Evolutionary conservation across 2,797 vertebrate species (phyloP).

Genomic region (Myripristis murdjan): DNA sequence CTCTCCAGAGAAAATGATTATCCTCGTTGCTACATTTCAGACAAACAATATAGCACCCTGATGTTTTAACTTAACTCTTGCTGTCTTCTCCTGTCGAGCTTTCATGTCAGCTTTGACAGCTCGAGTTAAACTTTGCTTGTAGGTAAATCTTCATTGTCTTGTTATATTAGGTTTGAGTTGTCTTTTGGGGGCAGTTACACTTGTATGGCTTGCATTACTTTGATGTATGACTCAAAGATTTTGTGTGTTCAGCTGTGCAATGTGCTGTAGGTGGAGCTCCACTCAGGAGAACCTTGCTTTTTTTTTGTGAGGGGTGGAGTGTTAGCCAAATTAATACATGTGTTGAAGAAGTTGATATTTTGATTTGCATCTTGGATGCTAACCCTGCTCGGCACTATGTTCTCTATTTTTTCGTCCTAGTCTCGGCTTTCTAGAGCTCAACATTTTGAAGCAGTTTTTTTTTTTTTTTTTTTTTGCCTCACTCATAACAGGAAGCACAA

Average conservation of each 20-base stretch:
- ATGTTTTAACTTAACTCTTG: slow-evolving; percentile 21
- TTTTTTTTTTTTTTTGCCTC: slow-evolving; percentile 9
- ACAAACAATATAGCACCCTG: slow-evolving; percentile 4
- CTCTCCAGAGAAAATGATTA: slow-evolving; percentile 56
- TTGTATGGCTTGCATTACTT: slow-evolving; percentile 36
- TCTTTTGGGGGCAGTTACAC: slow-evolving; percentile 26
- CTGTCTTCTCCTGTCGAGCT: slow-evolving; percentile 1
- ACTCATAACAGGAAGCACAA: slow-evolving; percentile 70
- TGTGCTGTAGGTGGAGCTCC: slow-evolving; percentile 74
- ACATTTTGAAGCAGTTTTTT: slow-evolving; percentile 52
- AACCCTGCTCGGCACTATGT: slow-evolving; percentile 21
- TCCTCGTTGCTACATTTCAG: slow-evolving; percentile 34
- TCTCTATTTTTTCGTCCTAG: slow-evolving; percentile 30
- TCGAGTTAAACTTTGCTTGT: slow-evolving; percentile 11
- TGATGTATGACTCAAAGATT: slow-evolving; percentile 69
- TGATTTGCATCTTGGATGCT: slow-evolving; percentile 55
- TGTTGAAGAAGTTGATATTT: slow-evolving; percentile 63
- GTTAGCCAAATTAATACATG: slow-evolving; percentile 52
- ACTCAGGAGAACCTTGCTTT: slow-evolving; percentile 56
- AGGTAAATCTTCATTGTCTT: slow-evolving; percentile 17
- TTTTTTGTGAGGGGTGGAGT: slow-evolving; percentile 55
- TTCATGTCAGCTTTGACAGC: slow-evolving; percentile 7
- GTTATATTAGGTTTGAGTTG: slow-evolving; percentile 24
- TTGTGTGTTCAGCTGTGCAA: slow-evolving; percentile 69
- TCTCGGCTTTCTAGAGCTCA: slow-evolving; percentile 42